Percentiles rank a stretch among this genome's conserved stretches.
Conservation (phyloP, 2,113 vertebrate genomes). For the Psophia crepitans region DNA sequence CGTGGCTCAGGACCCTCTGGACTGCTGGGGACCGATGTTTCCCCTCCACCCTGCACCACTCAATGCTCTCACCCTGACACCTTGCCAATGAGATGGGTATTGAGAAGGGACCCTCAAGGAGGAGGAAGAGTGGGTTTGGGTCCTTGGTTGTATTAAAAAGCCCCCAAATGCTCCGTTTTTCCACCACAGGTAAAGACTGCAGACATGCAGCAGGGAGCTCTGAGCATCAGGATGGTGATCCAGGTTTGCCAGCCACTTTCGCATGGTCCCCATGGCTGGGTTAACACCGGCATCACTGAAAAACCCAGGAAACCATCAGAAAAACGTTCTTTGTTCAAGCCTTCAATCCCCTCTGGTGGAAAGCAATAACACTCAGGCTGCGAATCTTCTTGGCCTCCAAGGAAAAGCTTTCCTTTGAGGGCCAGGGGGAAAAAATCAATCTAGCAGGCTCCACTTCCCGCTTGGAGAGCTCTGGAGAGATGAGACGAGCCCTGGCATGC, state of each 20-base stretch:
- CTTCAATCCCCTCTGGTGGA: neutral
- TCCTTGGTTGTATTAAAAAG: neutral
- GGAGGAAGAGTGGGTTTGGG: neutral
- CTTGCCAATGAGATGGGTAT: neutral
- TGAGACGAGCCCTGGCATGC: accelerated
- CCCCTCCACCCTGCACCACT: neutral
- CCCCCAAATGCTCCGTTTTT: neutral
- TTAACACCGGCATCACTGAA: neutral
- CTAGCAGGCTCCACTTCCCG: neutral
- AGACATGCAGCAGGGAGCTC: neutral
- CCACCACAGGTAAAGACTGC: neutral
- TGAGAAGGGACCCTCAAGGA: neutral
- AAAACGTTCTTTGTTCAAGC: neutral
- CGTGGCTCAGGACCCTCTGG: neutral
- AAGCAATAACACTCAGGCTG: neutral
- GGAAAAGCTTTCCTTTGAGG: neutral
- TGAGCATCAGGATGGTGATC: neutral
- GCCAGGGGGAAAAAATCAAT: neutral
- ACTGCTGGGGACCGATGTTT: neutral
- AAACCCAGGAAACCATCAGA: neutral
- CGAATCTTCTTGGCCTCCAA: neutral
- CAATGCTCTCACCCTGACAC: neutral
- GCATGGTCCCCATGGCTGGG: neutral
- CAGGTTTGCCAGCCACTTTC: neutral
- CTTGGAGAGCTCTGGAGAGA: conserved; percentile 14